Evolutionary conservation across 1,140 invertebrate genomes (phyloP), one percentile per base, ranked within the genome.

Genomic region (Trichoplusia ni): DNA sequence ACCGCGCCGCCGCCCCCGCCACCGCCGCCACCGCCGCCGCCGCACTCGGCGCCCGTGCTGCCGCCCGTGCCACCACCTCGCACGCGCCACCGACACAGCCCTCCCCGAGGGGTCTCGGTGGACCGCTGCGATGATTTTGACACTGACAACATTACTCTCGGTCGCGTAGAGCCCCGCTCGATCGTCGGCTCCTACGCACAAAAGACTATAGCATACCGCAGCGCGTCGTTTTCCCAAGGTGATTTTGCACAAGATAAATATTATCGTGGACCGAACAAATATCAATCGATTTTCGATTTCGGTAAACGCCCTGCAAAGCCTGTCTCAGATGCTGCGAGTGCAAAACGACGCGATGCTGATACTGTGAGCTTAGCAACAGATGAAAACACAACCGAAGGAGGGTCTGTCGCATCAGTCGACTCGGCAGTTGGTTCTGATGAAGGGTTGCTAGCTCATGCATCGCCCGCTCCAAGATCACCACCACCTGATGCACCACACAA

Each of bases 181-280:
- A 91, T 92, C 19, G 87, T 93, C 25, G 92, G 92, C 11, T 92
- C 92, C 0, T 93, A 93, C 67, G 89, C 92, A 5, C 93, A 93
- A 69, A 91, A 86, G 38, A 92, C 90, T 29, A 92, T 93, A 67
- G 94, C 95, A 2, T 95, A 94, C 69, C 92, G 96, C 19, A 96
- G 95, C 75, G 95, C 95, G 3, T 97, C 96, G 6, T 96, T 97
- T 74, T 95, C 95, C 0, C 95, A 96, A 84, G 95, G 95, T 33
- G 95, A 96, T 78, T 95, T 94, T 71, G 89, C 91, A 3, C 82
- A 90, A 27, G 78, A 86, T 42, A 86, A 87, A 31, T 83, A 90
- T 61, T 88, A 86, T 79, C 86, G 77, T 70, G 91, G 80, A 69
- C 86, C 75, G 38, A 83, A 47, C 51, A 81, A 80, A 67, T 82